Percentiles rank a stretch among this genome's conserved stretches.
Evolutionary conservation across 2,113 vertebrate genomes (phyloP).

Genomic region (Sphyrna mokarran): DNA sequence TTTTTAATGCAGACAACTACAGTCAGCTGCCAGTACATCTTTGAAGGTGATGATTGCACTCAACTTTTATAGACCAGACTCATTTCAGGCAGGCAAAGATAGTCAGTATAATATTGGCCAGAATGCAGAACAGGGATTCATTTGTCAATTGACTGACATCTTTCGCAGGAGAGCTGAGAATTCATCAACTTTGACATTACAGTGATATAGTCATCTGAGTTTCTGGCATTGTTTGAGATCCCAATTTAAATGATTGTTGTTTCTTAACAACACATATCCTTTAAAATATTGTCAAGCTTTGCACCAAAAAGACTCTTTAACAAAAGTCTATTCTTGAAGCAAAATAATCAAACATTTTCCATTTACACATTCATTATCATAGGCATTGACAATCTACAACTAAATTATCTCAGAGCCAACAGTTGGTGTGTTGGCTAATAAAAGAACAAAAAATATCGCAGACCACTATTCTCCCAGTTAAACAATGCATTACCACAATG

Average conservation of each 20-base stretch:
- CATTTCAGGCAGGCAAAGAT: background rate
- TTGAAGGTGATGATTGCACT: background rate
- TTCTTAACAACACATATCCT: background rate
- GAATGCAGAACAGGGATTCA: background rate
- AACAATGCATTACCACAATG: background rate
- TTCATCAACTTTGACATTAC: background rate
- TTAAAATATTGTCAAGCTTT: background rate
- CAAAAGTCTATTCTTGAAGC: background rate
- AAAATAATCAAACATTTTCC: background rate
- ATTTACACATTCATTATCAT: background rate
- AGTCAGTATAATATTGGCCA: background rate
- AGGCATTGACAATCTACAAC: background rate
- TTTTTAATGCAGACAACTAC: background rate
- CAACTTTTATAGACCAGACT: background rate
- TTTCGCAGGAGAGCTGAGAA: background rate
- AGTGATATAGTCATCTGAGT: background rate
- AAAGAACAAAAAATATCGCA: background rate
- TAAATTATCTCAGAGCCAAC: background rate
- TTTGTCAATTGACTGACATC: background rate
- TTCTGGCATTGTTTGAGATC: background rate
- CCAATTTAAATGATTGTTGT: background rate
- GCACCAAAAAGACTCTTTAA: background rate
- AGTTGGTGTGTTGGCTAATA: background rate
- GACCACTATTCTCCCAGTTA: background rate
- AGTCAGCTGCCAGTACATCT: background rate